Base-by-base conservation (phyloP, 35 echinoderm and acorn worm species). In the Ophioderma brevispina region DNA sequence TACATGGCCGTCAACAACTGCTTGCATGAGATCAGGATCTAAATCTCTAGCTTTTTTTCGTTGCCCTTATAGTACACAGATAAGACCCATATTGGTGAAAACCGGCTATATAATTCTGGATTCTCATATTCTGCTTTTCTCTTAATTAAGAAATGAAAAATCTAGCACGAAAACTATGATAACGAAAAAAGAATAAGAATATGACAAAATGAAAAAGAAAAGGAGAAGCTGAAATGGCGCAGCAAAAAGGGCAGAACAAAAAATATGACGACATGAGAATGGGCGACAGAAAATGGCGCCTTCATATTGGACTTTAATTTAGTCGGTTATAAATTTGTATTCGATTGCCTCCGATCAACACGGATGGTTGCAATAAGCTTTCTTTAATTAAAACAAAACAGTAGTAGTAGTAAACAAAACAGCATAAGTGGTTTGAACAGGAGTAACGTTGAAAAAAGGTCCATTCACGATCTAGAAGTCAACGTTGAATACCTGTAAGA, bases 1-100 rank as follows among this genome's bases (percentile, higher is more conserved):
- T 85, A 93, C 28, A 93, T 80, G 0, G 77, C n/a, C 91, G 50
- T 93, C 91, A 13, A 38, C 84, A 70, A 52, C 37, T 32, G 46
- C 55, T n/a, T 19, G 35, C 55, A 52, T 25, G 23, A 70, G 38
- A 35, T 56, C 70, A 4, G 32, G 32, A 70, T n/a, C 55, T 5
- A 77, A 23, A 25, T 87, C 56, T 31, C 36, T 31, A 0, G 2
- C 37, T 31, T 76, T n/a, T n/a, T n/a, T n/a, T 87, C 14, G 55
- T 77, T 4, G 70, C 15, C 70, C 84, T 35, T 70, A 33, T 18
- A 77, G 37, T 15, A 52, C 46, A 52, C 46, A 52, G 46, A 52
- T 52, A 52, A 52, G 21, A 52, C 8, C 8, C 8, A 11, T 21
- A 11, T 8, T 21, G 21, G n/a, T n/a, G n/a, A n/a, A n/a, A n/a